These are phyloP conservation scores for Formicarius rufipectus DNA, from an alignment of 2,113 vertebrate species.

Conservation along the genomic window DNA sequence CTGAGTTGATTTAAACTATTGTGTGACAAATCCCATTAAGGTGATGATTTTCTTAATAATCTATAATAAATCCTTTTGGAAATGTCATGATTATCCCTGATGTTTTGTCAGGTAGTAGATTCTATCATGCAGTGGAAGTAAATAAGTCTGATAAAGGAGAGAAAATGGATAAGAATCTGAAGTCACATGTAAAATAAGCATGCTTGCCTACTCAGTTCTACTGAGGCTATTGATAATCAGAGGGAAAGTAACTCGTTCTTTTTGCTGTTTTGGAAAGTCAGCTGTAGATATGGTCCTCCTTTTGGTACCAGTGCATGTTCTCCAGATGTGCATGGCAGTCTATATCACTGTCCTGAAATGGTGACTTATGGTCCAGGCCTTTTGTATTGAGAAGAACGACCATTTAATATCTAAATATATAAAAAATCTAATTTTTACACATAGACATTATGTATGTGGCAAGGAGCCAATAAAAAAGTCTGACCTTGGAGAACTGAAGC, in stretches of 20 bases:
- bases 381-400: neutral
- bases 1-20: neutral
- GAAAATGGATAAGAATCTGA: neutral
- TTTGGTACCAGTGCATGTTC: accelerated
- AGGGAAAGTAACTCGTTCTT: neutral
- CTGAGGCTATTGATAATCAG: neutral
- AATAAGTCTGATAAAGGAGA: neutral
- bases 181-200: neutral
- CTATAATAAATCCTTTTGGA: neutral
- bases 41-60: neutral
- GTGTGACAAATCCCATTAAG: neutral
- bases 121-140: neutral
- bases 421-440: neutral
- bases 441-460: accelerated
- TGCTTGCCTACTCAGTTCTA: too few species aligned
- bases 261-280: neutral
- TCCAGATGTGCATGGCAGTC: neutral
- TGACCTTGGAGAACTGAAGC: neutral
- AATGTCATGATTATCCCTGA: neutral
- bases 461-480: neutral
- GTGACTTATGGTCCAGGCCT: neutral
- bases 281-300: neutral
- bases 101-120: neutral
- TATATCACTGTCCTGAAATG: neutral
- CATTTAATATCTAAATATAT: neutral